Evolutionary conservation across 2,113 vertebrate genomes (phyloP), one percentile per base, ranked within the genome.

Genomic region (Sinosuthora webbiana): DNA sequence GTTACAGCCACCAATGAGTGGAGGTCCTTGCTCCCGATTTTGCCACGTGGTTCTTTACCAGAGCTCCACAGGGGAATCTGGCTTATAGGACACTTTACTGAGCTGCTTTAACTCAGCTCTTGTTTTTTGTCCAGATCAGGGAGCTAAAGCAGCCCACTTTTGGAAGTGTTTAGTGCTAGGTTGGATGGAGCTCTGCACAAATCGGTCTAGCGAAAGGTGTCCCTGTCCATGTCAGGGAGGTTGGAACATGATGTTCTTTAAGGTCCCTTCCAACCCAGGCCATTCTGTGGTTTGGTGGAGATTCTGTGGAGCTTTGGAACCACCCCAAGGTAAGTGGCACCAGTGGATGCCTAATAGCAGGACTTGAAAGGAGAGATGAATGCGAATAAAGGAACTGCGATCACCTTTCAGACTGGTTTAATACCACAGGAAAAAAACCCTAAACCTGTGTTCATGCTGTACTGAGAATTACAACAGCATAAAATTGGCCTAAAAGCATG

Each of bases 31-130:
- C 49, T 44, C 6, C 24, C 10, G 11, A 23, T 56, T 14, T 10
- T 37, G 19, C 22, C 35, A 9, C 6, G 1, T 37, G 25, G 49
- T 16, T 17, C 63, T 42, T 65, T 37, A n/a, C 28, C 25, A 27
- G n/a, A 27, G 31, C 10, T n/a, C 14, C 25, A 4, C 9, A 2
- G 16, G 17, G 1, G 0, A 49, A 28, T 7, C 5, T 10, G 28
- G 33, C 31, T 59, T 7, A 0, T 2, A 14, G 73, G 11, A 6
- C n/a, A 3, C 27, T 39, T 85, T 9, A 22, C 27, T 41, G 64
- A 75, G 33, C 35, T 78, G 42, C 23, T 64, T 42, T 68, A 59
- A 27, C 23, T 39, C 27, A 2, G 0, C 8, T 70, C 1, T 2
- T 30, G 10, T 2, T 18, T 31, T n/a, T 82, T 65, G 6, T 31